Conservation (phyloP, 2,113 vertebrate genomes). For the Tachysurus fulvidraco region DNA sequence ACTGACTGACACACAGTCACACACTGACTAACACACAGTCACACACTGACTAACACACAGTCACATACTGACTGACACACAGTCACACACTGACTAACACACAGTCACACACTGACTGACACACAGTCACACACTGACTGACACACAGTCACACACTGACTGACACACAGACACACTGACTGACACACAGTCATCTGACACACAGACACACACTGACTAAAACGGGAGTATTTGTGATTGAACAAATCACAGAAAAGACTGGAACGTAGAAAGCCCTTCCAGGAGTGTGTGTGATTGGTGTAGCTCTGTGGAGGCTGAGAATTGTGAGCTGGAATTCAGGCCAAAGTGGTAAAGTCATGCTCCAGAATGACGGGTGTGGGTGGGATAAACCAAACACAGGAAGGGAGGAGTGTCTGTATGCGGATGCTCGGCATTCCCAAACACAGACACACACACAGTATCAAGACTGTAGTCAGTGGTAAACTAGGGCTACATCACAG, state of each 20-base stretch:
- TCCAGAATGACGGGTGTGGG: slow-evolving; percentile 25
- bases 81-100: no score
- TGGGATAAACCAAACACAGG: slow-evolving; percentile 41
- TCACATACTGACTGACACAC: no score
- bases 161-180: no score
- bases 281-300: background rate
- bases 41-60: background rate
- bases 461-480: slow-evolving; percentile 20
- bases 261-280: background rate
- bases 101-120: no score
- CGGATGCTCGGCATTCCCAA: slow-evolving; percentile 23
- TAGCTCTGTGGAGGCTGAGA: slow-evolving; percentile 4
- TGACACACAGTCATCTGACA: no score
- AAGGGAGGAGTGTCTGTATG: slow-evolving; percentile 42
- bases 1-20: no score
- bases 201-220: no score
- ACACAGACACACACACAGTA: slow-evolving; percentile 3
- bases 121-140: no score
- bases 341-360: slow-evolving; percentile 28
- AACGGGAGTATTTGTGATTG: background rate
- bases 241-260: background rate
- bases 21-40: no score
- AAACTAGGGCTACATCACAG: slow-evolving; percentile 19
- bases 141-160: no score
- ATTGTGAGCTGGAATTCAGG: background rate